These are phyloP conservation scores for Acomys russatus DNA, from an alignment of 2,797 vertebrate species.

Conservation along the genomic window DNA sequence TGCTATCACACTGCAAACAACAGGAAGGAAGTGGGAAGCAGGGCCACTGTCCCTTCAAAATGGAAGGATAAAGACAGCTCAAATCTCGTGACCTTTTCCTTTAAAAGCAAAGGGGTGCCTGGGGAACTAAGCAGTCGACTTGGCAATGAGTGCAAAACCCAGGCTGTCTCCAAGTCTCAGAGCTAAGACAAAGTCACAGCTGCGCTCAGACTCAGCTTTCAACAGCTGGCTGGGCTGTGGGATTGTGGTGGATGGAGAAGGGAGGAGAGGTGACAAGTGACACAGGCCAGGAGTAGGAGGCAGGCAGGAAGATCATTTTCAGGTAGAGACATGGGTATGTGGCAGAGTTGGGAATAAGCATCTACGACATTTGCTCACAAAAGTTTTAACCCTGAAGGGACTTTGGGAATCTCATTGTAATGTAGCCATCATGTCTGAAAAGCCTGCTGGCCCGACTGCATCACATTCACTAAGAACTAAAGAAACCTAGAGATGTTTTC, in stretches of 20 bases:
- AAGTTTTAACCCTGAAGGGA: not conserved
- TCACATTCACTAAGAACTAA: not conserved
- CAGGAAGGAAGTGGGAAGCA: not conserved
- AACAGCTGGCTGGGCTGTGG: not conserved
- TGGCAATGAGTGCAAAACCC: not conserved
- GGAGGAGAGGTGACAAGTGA: not conserved
- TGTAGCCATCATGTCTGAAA: not conserved
- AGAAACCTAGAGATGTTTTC: not conserved
- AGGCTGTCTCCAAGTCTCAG: not conserved
- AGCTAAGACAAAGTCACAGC: not conserved
- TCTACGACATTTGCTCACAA: not conserved
- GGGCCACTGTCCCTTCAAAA: not conserved
- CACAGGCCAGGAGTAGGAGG: not conserved
- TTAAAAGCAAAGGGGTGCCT: slow-evolving; percentile 1
- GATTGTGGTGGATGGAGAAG: not conserved
- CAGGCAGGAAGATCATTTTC: not conserved
- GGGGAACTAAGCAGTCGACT: not conserved
- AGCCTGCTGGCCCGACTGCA: too few species aligned
- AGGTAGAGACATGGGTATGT: not conserved
- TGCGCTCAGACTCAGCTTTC: not conserved
- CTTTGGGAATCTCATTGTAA: not conserved
- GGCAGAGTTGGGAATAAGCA: not conserved
- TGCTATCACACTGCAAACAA: not conserved
- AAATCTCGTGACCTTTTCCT: not conserved
- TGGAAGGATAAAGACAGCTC: not conserved